These are phyloP conservation scores for Margaritifera margaritifera DNA, from an alignment of 2,888 invertebrate genomes.

Conservation along the genomic window DNA sequence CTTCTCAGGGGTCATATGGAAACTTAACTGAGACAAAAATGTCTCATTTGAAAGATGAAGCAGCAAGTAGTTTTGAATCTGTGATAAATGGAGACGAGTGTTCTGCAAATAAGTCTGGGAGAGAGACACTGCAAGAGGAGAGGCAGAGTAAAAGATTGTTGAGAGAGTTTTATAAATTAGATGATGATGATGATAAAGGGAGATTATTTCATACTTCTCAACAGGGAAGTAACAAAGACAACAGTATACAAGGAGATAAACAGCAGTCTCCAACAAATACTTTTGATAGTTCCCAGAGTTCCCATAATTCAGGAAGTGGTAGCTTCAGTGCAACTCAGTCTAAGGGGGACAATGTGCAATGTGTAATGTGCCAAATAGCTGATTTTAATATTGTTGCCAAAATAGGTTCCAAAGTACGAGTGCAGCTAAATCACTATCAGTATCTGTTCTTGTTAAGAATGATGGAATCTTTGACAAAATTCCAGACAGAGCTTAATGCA, in stretches of 20 bases:
- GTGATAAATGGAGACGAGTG: background rate
- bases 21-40: background rate
- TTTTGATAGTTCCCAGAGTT: too few species aligned
- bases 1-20: background rate
- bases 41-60: conserved; percentile 2
- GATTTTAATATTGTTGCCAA: conserved; percentile 86
- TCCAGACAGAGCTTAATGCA: conserved; percentile 58
- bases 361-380: conserved; percentile 68
- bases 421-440: conserved; percentile 95
- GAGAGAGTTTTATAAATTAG: conserved; percentile 40
- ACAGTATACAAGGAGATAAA: background rate
- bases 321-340: conserved; percentile 38
- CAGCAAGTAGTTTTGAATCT: background rate
- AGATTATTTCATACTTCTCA: too few species aligned
- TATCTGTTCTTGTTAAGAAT: conserved; percentile 89
- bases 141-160: conserved; percentile 27
- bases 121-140: conserved; percentile 1
- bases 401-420: conserved; percentile 87
- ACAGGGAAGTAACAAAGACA: background rate
- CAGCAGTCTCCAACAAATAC: conserved; percentile 10
- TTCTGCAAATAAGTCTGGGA: conserved; percentile 1
- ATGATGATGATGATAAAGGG: conserved; percentile 26
- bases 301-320: background rate
- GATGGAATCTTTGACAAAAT: conserved; percentile 80
- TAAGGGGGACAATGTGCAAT: conserved; percentile 39